These are phyloP conservation scores for Malthinus seriepunctatus DNA, from an alignment of 2,888 invertebrate genomes.

Conservation along the genomic window DNA sequence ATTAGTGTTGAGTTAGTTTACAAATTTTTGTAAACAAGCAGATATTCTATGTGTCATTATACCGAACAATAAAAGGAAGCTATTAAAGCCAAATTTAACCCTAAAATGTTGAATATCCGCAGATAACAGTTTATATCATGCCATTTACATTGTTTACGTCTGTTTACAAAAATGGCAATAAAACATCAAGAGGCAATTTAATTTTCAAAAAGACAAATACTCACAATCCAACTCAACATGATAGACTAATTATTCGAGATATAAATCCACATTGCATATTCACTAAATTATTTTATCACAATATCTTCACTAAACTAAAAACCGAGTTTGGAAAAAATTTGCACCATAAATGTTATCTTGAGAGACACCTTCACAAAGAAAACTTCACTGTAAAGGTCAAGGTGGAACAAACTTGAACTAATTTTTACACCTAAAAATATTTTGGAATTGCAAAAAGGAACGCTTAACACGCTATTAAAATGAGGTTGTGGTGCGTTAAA, in stretches of 20 bases:
- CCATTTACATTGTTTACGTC: neutral
- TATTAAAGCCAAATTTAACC: no score
- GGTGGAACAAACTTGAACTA: slow-evolving; percentile 26
- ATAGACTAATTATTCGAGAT: slow-evolving; percentile 23
- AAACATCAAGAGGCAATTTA: neutral
- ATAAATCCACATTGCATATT: slow-evolving; percentile 16
- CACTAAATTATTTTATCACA: neutral
- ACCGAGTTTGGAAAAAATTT: no score
- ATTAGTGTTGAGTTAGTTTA: no score
- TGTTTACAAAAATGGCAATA: neutral
- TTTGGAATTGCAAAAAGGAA: slow-evolving; percentile 13
- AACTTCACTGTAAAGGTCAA: slow-evolving; percentile 15
- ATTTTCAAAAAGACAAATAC: slow-evolving; percentile 5
- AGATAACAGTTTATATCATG: no score
- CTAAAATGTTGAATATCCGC: no score
- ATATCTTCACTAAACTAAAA: no score
- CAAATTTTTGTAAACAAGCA: no score
- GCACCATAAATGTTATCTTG: no score
- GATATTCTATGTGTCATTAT: no score
- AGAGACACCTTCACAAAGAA: no score
- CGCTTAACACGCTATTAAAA: slow-evolving; percentile 18
- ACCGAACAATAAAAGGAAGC: no score
- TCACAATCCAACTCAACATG: slow-evolving; percentile 34
- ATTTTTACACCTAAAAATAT: slow-evolving; percentile 25
- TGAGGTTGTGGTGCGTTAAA: slow-evolving; percentile 17